These are phyloP conservation scores for Lordiphosa andalusiaca DNA, from an alignment of 2,888 invertebrate species.

Conservation along the genomic window DNA sequence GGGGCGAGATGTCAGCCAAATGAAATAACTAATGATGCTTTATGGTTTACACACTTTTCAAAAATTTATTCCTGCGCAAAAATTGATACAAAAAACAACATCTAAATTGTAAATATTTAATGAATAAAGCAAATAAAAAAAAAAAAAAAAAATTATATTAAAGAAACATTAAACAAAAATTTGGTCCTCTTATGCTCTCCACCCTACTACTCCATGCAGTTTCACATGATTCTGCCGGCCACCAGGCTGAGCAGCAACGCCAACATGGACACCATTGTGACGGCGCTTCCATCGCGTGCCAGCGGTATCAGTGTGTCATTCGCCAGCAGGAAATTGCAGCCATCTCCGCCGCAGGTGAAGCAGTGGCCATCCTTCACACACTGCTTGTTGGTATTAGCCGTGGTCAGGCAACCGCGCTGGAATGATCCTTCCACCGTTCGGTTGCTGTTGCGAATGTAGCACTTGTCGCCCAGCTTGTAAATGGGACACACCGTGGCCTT, in stretches of 20 bases:
- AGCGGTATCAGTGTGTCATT: conserved; percentile 63
- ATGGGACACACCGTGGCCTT: conserved; percentile 64
- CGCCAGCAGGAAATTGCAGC: conserved; percentile 71
- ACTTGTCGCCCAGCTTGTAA: conserved; percentile 74
- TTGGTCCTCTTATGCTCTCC: no score
- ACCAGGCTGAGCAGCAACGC: conserved; percentile 49
- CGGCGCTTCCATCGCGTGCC: conserved; percentile 68
- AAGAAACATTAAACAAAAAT: not conserved
- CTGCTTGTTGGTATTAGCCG: conserved; percentile 60
- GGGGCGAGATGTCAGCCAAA: no score
- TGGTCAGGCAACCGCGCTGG: conserved; percentile 76
- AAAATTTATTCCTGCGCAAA: no score
- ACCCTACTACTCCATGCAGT: not conserved
- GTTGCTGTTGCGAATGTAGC: conserved; percentile 73
- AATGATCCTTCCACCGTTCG: conserved; percentile 60
- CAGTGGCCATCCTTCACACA: conserved; percentile 69
- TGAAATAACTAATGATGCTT: no score
- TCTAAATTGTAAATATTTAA: no score
- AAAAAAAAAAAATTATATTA: no score
- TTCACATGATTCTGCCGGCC: conserved; percentile 27
- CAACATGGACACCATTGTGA: conserved; percentile 41
- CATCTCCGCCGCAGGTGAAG: conserved; percentile 74
- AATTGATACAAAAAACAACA: no score
- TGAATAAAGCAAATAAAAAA: not conserved
- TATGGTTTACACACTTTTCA: no score